These are phyloP conservation scores for Chiridota heheva DNA, from an alignment of 35 echinoderm and acorn worm genomes.

Conservation along the genomic window DNA sequence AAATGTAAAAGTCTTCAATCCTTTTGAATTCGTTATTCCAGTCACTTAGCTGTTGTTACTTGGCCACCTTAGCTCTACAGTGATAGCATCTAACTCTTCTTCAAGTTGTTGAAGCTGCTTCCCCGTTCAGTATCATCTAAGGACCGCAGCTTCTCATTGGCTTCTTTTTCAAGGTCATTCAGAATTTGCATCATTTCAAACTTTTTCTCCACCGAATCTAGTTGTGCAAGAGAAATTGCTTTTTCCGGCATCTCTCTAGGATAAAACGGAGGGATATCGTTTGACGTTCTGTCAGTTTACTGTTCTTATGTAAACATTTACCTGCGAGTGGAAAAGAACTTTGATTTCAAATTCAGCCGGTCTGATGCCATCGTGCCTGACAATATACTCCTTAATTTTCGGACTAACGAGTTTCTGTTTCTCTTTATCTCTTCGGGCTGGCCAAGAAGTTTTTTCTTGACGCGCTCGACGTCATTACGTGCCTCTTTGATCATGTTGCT, in stretches of 20 bases:
- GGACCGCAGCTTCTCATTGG: too few species aligned
- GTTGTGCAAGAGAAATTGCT: neutral
- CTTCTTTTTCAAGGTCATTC: too few species aligned
- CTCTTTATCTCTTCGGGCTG: neutral
- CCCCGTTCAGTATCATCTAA: too few species aligned
- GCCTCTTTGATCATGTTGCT: constrained; percentile 59
- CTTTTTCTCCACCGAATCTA: neutral
- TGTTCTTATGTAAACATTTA: neutral
- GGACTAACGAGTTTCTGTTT: neutral
- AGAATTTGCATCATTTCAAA: too few species aligned
- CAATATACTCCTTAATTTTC: neutral
- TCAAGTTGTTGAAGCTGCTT: too few species aligned
- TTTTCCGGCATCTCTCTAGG: neutral
- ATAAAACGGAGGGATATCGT: neutral
- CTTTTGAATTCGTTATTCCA: too few species aligned
- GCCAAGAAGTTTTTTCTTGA: constrained; percentile 47
- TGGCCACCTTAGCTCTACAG: too few species aligned
- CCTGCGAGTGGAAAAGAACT: neutral
- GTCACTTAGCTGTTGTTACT: too few species aligned
- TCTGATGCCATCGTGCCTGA: neutral
- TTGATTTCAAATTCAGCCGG: too few species aligned
- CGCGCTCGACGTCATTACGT: constrained; percentile 47
- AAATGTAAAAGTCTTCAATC: too few species aligned
- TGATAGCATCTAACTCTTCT: too few species aligned
- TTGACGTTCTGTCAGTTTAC: neutral